These are phyloP conservation scores for Bombus pascuorum DNA, from an alignment of 1,140 invertebrate genomes.

Conservation along the genomic window DNA sequence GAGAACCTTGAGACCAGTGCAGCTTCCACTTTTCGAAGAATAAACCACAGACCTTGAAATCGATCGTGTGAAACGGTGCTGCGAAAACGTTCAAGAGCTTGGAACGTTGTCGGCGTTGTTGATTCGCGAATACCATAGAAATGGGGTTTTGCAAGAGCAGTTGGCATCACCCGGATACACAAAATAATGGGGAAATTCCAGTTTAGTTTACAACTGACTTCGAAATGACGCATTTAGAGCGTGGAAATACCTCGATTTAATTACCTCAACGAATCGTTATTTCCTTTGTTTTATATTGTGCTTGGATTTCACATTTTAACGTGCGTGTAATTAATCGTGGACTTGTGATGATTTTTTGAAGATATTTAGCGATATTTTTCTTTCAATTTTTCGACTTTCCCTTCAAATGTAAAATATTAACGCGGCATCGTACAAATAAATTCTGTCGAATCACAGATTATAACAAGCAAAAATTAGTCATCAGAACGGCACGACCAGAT, in stretches of 20 bases:
- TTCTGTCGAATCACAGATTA: neutral
- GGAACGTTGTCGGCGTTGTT: too few species aligned
- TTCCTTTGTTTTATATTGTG: neutral
- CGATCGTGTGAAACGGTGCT: neutral
- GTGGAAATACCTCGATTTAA: neutral
- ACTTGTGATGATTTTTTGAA: neutral
- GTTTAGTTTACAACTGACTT: neutral
- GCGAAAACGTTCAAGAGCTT: neutral
- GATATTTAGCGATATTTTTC: neutral
- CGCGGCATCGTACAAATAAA: too few species aligned
- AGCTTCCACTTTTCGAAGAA: conserved; percentile 4
- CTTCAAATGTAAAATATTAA: too few species aligned
- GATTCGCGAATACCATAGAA: too few species aligned
- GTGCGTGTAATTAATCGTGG: too few species aligned
- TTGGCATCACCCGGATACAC: neutral
- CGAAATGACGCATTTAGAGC: neutral
- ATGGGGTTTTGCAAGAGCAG: neutral
- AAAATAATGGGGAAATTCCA: neutral
- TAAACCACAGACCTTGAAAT: conserved; percentile 13
- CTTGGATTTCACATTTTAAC: neutral
- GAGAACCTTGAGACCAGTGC: neutral
- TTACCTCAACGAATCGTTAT: neutral
- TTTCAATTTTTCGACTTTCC: too few species aligned
- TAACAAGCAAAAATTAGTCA: neutral
- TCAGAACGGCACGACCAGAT: neutral